A percentile compares a stretch with the other conserved stretches of the same genome.
phyloP scores from a whole-genome alignment of 2,797 vertebrate species.

The Dendrocincla fuliginosa region DNA sequence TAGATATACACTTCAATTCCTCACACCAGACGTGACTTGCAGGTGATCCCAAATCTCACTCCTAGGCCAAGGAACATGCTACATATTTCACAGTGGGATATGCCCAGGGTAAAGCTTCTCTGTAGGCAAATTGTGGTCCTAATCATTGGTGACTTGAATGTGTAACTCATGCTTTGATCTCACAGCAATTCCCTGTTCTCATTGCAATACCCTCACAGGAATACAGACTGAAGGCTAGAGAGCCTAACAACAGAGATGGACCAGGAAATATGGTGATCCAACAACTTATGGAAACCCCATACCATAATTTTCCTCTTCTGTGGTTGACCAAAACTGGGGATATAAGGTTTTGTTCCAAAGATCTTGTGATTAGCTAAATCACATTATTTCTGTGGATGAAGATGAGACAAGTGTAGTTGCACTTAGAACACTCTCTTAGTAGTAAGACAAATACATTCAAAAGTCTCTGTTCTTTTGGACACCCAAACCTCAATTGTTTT shows the following conservation, averaged over 20 bases:
- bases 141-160: neutral
- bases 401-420: neutral
- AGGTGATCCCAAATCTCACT: neutral
- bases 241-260: accelerated
- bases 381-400: neutral
- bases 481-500: neutral
- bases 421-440: neutral
- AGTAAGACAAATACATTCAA: neutral
- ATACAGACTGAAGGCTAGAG: neutral
- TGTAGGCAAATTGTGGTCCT: neutral
- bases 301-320: neutral
- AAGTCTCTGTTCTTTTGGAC: neutral
- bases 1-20: neutral
- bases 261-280: neutral
- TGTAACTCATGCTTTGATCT: neutral
- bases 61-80: neutral
- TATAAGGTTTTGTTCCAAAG: neutral
- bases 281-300: neutral
- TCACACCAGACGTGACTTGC: neutral
- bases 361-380: neutral
- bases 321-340: neutral
- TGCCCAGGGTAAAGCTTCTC: neutral
- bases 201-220: neutral
- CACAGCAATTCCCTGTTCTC: neutral
- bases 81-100: neutral